Evolutionary conservation across 1,140 invertebrate genomes (phyloP), one percentile per base, ranked within the genome.

Genomic region (Orchesella cincta): DNA sequence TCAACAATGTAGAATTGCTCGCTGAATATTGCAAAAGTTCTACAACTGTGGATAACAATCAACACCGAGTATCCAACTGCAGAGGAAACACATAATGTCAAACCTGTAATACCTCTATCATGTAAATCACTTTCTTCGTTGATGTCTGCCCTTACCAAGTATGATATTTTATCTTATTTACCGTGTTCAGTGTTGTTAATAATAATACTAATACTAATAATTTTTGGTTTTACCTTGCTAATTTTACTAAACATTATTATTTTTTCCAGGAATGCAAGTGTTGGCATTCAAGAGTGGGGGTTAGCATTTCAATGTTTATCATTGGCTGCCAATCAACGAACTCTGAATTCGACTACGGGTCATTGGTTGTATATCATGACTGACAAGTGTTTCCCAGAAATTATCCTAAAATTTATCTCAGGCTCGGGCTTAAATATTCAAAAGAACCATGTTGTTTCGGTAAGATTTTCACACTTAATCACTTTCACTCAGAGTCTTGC

Each of bases 241-340:
- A 54, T 14, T 39, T 29, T 16, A 20, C 8, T 57, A 14, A n/a
- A 14, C 3, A 57, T 54, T 79, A 51, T 75, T 75, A 79, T 76
- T 72, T 75, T 31, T 77, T 75, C n/a, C 75, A 88, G 87, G 87
- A 88, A 90, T 82, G 89, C 90, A 28, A 89, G 89, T 71, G 87
- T 93, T 52, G 91, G 91, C 46, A 85, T 93, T 8, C 87, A 91
- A 35, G 91, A 91, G 1, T 93, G 92, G 92, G 91, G 90, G 78
- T 86, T 92, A 51, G 90, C 90, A 8, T 89, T 94, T 54, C 90
- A 91, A 81, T 89, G 89, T 77, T 84, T 92, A 64, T 85, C 84
- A 16, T 76, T 87, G 29, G 78, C 73, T 35, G 80, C 80, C 26
- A 82, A 82, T 72, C 83, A 79, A 36, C 79, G 78, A 73, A 78